Conservation (phyloP, 2,797 vertebrate species). For the Protosalanx chinensis region DNA sequence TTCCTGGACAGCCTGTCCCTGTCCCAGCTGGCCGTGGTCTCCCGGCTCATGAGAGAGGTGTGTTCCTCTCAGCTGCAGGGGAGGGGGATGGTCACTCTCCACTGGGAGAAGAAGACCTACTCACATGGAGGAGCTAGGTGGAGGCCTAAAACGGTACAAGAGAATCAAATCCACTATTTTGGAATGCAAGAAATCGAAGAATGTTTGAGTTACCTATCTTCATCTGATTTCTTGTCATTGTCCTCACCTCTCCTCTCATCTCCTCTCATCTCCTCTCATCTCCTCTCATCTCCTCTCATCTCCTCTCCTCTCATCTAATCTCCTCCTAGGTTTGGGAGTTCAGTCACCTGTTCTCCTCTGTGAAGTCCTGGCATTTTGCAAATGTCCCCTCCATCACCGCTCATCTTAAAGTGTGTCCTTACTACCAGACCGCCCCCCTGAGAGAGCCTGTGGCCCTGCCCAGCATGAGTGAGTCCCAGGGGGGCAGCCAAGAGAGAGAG, state of each 20-base stretch:
- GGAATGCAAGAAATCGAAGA: not conserved
- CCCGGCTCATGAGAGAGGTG: conserved; percentile 87
- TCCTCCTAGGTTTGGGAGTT: conserved; percentile 84
- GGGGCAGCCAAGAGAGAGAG: conserved; percentile 31
- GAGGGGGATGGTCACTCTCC: conserved; percentile 89
- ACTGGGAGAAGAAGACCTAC: conserved; percentile 84
- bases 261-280: not conserved
- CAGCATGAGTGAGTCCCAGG: conserved; percentile 65
- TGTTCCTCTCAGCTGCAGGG: conserved; percentile 86
- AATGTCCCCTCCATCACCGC: conserved; percentile 75
- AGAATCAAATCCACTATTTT: not conserved
- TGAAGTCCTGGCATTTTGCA: conserved; percentile 78
- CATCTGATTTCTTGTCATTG: not conserved
- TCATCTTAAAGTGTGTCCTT: conserved; percentile 85
- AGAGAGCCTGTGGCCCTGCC: conserved; percentile 73
- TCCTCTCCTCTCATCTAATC: not conserved
- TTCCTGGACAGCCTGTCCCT: conserved; percentile 94
- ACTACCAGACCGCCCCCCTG: conserved; percentile 72
- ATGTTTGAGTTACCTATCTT: not conserved
- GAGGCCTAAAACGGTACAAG: conserved; percentile 44
- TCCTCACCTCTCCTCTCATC: not conserved
- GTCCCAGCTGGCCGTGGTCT: conserved; percentile 90
- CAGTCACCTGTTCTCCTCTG: conserved; percentile 84
- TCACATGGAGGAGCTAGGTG: conserved; percentile 64
- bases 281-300: not conserved